Evolutionary conservation across 2,797 vertebrate genomes (phyloP), one percentile per base, ranked within the genome.

Genomic region (Mormyrus hasselquistii): DNA sequence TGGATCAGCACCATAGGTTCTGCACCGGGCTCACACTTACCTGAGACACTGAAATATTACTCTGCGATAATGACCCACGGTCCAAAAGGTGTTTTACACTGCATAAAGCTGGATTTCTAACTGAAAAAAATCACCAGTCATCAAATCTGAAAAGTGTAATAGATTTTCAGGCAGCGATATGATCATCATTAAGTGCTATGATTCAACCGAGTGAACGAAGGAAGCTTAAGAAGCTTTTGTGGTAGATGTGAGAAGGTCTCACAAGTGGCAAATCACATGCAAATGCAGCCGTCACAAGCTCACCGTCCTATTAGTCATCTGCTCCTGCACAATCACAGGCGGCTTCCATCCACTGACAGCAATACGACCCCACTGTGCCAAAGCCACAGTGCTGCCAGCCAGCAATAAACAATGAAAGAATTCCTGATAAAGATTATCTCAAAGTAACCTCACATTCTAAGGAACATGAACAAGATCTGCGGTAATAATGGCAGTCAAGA

Each of bases 201-300:
- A 73, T 16, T 76, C 34, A 14, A 4, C 12, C 29, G 0, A 10
- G 29, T 5, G 34, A 16, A 73, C 1, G 8, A 38, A 73, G 10
- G 5, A 95, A 92, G 59, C 62, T 29, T 12, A 29, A 29, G 14
- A 95, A 92, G 93, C 94, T 47, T 96, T 88, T 93, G 90, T 91
- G 57, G 53, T 93, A 92, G 93, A 92, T 91, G 97, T 92, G 95
- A 97, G 97, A 97, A 98, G 98, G 97, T 98, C 95, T 96, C 94
- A 95, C 90, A 91, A 88, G 93, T 96, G 95, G 97, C 97, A 98
- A 98, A 99, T 99, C 93, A 96, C 96, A 99, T 99, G 99, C 98
- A 99, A 99, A 99, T 98, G 92, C 83, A 95, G 94, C 94, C 94
- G 97, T 96, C 97, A 29, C 95, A 93, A 95, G 98, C 99, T 99